Base-by-base conservation (phyloP, 2,888 invertebrate genomes). In the Xylocampa areola region DNA sequence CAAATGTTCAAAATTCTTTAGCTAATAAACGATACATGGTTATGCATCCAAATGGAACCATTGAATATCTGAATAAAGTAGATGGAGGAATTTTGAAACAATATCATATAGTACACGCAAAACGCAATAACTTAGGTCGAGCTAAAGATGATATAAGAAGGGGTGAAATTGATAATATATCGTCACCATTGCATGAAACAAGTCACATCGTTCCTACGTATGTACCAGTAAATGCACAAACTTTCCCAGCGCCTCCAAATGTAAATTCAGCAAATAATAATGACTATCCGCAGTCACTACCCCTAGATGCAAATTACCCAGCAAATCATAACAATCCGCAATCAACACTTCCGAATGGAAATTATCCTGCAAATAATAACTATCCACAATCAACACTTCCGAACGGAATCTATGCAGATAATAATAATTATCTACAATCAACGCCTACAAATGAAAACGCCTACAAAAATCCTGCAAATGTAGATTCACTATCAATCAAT, bases 21-120 rank as follows among this genome's bases (percentile, higher is more conserved):
- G 53, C 66, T 13, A 47, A 64, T 14, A 82, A 77, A 61, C 76
- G 70, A 13, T 85, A 73, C 58, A 43, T 85, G 32, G 65, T 89
- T n/a, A 52, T 89, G 23, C 76, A 85, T 61, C 65, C 82, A 13
- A 76, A 87, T 68, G 87, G 86, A 32, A 83, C 73, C 14, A 52
- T 86, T 10, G 85, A 88, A 44, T 65, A 84, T 35, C 51, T 82
- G 4, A 81, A 89, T 47, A 66, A 71, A 4, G 41, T 87, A 14
- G 75, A 84, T 25, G 36, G 52, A 2, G 54, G 80, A 19, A 35
- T 21, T 14, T 8, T 54, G 70, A 36, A 71, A 80, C 71, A 85
- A 40, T 73, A 77, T 27, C 36, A 10, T 5, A 14, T 54, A 0
- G 16, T 57, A 37, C 30, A 32, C 19, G 6, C 30, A 21, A 36